A percentile compares a stretch with the other conserved stretches of the same genome.
Evolutionary conservation across 2,797 vertebrate genomes (phyloP).

Genomic region (Champsocephalus esox): DNA sequence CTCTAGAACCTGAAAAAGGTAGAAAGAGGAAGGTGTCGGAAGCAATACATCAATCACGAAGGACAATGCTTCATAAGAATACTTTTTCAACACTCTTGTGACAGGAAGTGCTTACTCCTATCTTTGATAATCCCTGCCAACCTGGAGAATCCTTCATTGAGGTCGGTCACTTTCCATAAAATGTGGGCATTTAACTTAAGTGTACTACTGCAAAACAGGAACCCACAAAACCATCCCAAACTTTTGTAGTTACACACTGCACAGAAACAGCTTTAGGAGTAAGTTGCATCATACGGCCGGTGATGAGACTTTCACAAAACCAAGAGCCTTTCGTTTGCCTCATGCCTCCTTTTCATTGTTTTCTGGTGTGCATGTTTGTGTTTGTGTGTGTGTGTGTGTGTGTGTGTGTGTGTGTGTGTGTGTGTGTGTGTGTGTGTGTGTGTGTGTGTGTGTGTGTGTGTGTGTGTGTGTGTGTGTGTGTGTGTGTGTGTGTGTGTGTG

Average conservation of each 20-base stretch:
- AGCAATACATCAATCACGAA: background rate
- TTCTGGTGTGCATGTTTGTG: constrained; percentile 43
- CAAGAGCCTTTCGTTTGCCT: constrained; percentile 55
- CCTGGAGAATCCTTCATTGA: constrained; percentile 5
- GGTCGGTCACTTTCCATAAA: constrained; percentile 6
- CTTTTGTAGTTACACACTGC: constrained; percentile 24
- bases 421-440: constrained; percentile 40
- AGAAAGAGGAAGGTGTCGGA: constrained; percentile 18
- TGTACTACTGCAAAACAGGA: constrained; percentile 24
- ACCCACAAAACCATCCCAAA: constrained; percentile 22
- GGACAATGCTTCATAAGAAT: background rate
- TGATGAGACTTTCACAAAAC: constrained; percentile 64
- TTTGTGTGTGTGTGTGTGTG: constrained; percentile 38
- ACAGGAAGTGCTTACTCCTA: constrained; percentile 7
- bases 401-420: constrained; percentile 54
- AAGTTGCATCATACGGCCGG: constrained; percentile 59
- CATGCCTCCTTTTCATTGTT: constrained; percentile 71
- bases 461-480: constrained; percentile 39
- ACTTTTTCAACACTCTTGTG: background rate
- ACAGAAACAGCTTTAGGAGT: constrained; percentile 57
- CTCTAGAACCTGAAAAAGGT: constrained; percentile 90
- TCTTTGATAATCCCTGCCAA: constrained; percentile 10
- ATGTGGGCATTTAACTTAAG: constrained; percentile 43
- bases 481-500: constrained; percentile 54
- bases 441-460: constrained; percentile 54